A percentile compares a stretch with the other conserved stretches of the same genome.
These are phyloP conservation scores for Trematomus bernacchii DNA, from an alignment of 2,797 vertebrate genomes.

Conservation along the genomic window DNA sequence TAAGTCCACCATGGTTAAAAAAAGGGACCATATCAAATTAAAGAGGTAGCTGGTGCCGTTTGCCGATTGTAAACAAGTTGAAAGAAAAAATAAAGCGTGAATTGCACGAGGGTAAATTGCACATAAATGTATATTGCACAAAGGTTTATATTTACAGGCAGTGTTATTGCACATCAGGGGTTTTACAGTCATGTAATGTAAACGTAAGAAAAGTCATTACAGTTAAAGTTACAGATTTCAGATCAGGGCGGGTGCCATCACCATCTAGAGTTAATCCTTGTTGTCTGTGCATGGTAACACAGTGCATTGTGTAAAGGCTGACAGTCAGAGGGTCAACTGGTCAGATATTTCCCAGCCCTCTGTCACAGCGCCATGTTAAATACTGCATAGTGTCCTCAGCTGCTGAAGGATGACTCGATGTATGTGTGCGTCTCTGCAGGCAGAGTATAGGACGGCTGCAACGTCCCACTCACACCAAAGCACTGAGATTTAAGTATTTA, in stretches of 20 bases:
- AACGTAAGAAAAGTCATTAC: too few relatives aligned
- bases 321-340: conserved; percentile 64
- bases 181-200: too few relatives aligned
- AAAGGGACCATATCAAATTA: too few relatives aligned
- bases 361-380: conserved; percentile 78
- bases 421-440: conserved; percentile 33
- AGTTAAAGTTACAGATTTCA: neutral
- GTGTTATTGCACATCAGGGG: too few relatives aligned
- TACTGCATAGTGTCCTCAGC: conserved; percentile 75
- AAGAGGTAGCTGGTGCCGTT: too few relatives aligned
- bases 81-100: too few relatives aligned
- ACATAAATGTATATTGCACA: too few relatives aligned
- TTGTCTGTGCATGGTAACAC: conserved; percentile 36
- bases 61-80: too few relatives aligned
- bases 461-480: neutral
- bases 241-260: conserved; percentile 1
- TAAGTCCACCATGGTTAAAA: too few relatives aligned
- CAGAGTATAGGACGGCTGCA: conserved; percentile 2
- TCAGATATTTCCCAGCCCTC: conserved; percentile 77
- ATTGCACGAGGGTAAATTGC: too few relatives aligned
- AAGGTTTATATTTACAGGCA: too few relatives aligned
- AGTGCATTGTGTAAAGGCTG: conserved; percentile 32
- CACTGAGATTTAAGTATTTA: neutral
- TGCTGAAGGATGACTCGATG: conserved; percentile 49
- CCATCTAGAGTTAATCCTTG: conserved; percentile 25